Evolutionary conservation across 2,797 vertebrate species (phyloP), one percentile per base, ranked within the genome.

Genomic region (Ptychobarbus kaznakovi): DNA sequence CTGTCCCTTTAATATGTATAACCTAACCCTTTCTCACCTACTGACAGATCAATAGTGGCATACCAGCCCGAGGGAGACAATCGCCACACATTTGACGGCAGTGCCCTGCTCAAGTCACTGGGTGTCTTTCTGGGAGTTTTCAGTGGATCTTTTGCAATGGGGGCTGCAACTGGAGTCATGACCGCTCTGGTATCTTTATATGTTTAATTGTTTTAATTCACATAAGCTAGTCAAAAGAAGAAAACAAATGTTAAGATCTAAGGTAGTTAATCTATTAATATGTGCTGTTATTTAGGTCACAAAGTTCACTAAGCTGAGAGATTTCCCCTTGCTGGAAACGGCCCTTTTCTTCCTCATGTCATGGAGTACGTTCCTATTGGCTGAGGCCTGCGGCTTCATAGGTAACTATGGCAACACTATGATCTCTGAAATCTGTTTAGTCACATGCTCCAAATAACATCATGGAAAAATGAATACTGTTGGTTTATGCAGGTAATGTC

Each of bases 271-370:
- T 49, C 5, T 42, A 4, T 80, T 51, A 75, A 22, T 74, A 58
- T 56, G 53, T n/a, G 32, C 38, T 51, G 28, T 56, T 15, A 11
- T 69, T 82, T 61, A 99, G 97, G 97, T 99, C 89, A 99, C 98
- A 89, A 99, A 99, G 89, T 99, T 99, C 90, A 99, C 98, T 22
- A 98, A 98, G 86, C 92, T 99, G 86, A 95, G 97, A 18, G 98
- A 99, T 89, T 99, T 99, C 91, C 97, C 96, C 0, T 89, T 99
- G 89, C 91, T 99, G 92, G 98, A 99, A 94, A 99, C 98, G 0
- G 98, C 97, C 10, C 93, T 99, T 69, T 99, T 99, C 90, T 99
- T 99, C 94, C 90, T 99, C 86, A 98, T 99, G 98, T 99, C 98
- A 73, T 99, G 98, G 98, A 99, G 98, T 92, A 99, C 98, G 0